Percentiles rank a stretch among this genome's conserved stretches.
These are phyloP conservation scores for Triplophysa siluroides DNA, from an alignment of 2,113 vertebrate species.

Conservation along the genomic window DNA sequence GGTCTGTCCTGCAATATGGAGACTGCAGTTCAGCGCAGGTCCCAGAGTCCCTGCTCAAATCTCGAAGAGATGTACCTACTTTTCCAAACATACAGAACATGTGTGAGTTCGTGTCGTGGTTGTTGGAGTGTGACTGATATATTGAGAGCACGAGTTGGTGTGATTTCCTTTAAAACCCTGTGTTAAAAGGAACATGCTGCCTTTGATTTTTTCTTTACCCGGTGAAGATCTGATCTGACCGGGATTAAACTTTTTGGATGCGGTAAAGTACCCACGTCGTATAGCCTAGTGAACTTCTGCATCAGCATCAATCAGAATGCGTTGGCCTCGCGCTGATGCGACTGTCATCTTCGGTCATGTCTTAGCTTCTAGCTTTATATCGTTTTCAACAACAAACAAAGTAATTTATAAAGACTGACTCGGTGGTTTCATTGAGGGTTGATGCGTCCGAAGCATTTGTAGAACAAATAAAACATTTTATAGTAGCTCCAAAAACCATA, in stretches of 20 bases:
- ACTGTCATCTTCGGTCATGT: neutral
- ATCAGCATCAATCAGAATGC: neutral
- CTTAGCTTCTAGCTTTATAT: neutral
- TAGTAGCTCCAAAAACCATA: neutral
- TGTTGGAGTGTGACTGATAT: conserved; percentile 8
- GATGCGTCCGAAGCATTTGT: neutral
- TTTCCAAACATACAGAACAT: conserved; percentile 36
- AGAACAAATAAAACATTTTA: neutral
- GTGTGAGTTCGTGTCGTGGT: neutral
- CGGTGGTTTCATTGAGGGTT: neutral
- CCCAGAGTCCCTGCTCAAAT: conserved; percentile 53
- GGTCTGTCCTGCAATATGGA: conserved; percentile 6
- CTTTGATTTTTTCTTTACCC: neutral
- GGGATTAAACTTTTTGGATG: no score
- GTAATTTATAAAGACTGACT: neutral
- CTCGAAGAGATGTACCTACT: conserved; percentile 39
- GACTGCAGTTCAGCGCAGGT: conserved; percentile 35
- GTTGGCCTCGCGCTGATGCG: neutral
- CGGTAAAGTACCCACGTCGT: no score
- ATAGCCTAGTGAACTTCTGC: no score
- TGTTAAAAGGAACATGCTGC: neutral
- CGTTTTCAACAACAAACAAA: neutral
- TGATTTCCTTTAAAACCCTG: neutral
- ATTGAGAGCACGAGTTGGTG: conserved; percentile 5
- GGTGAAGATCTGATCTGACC: neutral